Evolutionary conservation across 2,113 vertebrate genomes (phyloP).

Genomic region (Platanista minor): DNA sequence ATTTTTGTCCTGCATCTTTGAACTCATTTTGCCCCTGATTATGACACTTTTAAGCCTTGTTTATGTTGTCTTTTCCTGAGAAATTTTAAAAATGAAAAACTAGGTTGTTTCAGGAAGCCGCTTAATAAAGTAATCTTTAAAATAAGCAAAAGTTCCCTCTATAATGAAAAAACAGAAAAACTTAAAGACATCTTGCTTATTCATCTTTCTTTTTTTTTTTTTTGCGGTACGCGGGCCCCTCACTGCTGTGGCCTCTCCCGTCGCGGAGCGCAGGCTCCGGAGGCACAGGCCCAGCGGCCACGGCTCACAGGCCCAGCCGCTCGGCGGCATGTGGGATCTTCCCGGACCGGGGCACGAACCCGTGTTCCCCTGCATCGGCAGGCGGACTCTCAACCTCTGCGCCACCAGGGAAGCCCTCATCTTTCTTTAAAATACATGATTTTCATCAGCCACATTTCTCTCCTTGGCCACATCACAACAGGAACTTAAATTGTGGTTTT

Average conservation of each 20-base stretch:
- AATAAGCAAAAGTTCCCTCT: not conserved
- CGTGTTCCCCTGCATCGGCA: too few relatives aligned
- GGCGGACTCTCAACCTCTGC: too few relatives aligned
- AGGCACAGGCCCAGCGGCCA: too few relatives aligned
- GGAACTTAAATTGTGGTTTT: not conserved
- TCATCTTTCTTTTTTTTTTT: not conserved
- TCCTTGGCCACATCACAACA: not conserved
- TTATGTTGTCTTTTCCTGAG: not conserved
- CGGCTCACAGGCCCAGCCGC: too few relatives aligned
- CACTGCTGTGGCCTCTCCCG: too few relatives aligned
- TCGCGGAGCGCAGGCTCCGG: too few relatives aligned
- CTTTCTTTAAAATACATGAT: not conserved
- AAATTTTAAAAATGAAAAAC: not conserved
- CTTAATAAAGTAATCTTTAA: not conserved
- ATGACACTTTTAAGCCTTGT: not conserved
- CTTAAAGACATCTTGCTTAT: not conserved
- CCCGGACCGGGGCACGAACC: too few relatives aligned
- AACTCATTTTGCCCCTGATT: not conserved
- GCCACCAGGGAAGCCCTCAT: too few relatives aligned
- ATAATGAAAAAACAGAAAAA: not conserved
- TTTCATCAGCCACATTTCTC: not conserved
- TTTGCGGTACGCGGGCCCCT: too few relatives aligned
- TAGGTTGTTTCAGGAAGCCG: not conserved
- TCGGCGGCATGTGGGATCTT: too few relatives aligned
- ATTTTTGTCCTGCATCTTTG: not conserved